Evolutionary conservation across 2,797 vertebrate genomes (phyloP).

Genomic region (Aulostomus chinensis): DNA sequence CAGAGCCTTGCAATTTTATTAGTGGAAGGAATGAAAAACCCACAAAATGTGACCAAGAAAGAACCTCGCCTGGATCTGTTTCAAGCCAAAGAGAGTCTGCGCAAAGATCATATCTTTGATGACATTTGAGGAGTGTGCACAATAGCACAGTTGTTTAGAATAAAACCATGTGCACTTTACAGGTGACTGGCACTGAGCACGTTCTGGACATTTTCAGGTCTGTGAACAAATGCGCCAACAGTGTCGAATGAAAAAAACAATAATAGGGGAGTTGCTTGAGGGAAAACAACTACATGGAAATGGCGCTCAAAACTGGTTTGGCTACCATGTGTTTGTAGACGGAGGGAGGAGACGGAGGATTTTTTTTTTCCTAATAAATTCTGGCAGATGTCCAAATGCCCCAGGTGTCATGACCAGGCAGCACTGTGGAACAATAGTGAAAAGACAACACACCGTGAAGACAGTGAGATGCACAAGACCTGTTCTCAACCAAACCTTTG

Average conservation of each 20-base stretch:
- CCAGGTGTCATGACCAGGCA: conserved; percentile 51
- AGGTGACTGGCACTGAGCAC: neutral
- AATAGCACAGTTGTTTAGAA: conserved; percentile 13
- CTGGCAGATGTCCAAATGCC: conserved; percentile 53
- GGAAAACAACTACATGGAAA: conserved; percentile 14
- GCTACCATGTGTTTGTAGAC: conserved; percentile 41
- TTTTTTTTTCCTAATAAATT: conserved; percentile 16
- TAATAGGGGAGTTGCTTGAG: neutral
- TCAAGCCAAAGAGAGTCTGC: conserved; percentile 5
- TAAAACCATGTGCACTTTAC: neutral
- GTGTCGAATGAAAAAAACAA: conserved; percentile 6
- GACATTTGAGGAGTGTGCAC: conserved; percentile 5
- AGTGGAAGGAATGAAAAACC: conserved; percentile 4
- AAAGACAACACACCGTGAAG: conserved; percentile 32
- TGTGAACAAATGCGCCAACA: neutral
- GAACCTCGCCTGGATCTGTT: conserved; percentile 4
- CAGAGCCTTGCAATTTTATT: conserved; percentile 36
- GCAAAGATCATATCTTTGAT: conserved; percentile 26
- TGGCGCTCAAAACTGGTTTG: conserved; percentile 49
- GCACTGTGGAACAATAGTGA: conserved; percentile 55
- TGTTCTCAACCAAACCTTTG: conserved; percentile 49
- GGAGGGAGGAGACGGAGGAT: conserved; percentile 5
- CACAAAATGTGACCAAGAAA: conserved; percentile 25
- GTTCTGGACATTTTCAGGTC: conserved; percentile 9
- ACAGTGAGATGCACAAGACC: too few species aligned